phyloP scores from a whole-genome alignment of 2,113 vertebrate species.

The Zingel zingel region DNA sequence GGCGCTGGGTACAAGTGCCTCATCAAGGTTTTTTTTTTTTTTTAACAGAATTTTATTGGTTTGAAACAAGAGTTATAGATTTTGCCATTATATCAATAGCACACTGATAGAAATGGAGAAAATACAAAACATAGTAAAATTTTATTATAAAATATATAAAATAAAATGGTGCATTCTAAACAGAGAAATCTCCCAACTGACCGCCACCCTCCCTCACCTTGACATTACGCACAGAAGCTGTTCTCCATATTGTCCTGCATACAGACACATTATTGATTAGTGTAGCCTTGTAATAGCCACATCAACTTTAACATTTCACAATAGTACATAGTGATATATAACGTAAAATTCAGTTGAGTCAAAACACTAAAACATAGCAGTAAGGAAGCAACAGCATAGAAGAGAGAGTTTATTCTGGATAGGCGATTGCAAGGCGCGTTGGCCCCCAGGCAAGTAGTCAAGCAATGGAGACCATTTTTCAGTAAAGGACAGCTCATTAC shows the following conservation, averaged over 20 bases:
- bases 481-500: background rate
- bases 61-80: too few species aligned
- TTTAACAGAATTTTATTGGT: too few species aligned
- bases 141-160: background rate
- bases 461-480: background rate
- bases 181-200: background rate
- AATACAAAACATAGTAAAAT: too few species aligned
- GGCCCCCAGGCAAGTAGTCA: background rate
- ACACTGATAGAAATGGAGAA: too few species aligned
- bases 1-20: slow-evolving; percentile 4
- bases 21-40: background rate
- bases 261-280: too few species aligned
- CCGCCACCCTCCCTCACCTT: background rate
- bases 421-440: background rate
- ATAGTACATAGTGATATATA: too few species aligned
- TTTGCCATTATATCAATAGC: too few species aligned
- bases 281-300: too few species aligned
- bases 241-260: too few species aligned
- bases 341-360: background rate
- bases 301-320: too few species aligned
- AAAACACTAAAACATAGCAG: background rate
- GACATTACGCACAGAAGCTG: too few species aligned
- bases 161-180: background rate
- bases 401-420: background rate
- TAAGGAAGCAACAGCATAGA: too few species aligned